These are phyloP conservation scores for Eurytoma adleriae DNA, from an alignment of 2,888 invertebrate species.

Conservation along the genomic window DNA sequence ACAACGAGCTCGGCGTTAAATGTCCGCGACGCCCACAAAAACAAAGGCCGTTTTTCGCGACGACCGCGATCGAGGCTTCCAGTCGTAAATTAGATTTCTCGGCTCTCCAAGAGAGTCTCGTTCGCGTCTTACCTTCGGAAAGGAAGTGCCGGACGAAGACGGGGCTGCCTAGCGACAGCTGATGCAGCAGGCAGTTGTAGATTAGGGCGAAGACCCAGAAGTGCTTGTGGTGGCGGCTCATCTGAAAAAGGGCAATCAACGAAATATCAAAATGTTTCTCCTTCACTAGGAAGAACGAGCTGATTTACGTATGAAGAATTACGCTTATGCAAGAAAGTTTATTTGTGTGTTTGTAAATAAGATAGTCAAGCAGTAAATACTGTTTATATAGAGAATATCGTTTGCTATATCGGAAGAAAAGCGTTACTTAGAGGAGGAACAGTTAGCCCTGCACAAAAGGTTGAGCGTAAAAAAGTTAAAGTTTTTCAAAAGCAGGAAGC, in stretches of 20 bases:
- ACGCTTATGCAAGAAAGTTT: not conserved
- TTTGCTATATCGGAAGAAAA: not conserved
- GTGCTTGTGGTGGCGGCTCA: constrained; percentile 65
- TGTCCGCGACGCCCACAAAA: too few relatives aligned
- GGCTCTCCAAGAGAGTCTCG: too few relatives aligned
- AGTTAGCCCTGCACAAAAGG: too few relatives aligned
- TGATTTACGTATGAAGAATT: not conserved
- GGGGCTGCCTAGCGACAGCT: constrained; percentile 64
- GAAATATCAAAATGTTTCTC: too few relatives aligned
- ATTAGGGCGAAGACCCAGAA: constrained; percentile 64
- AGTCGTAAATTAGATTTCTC: too few relatives aligned
- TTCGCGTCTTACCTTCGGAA: constrained; percentile 68
- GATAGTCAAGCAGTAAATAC: not conserved
- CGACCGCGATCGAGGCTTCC: too few relatives aligned
- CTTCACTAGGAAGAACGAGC: not conserved
- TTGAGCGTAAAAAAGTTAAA: too few relatives aligned
- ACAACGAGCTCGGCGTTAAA: too few relatives aligned
- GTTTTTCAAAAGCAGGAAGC: too few relatives aligned
- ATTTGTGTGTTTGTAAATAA: too few relatives aligned
- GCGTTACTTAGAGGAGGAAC: too few relatives aligned
- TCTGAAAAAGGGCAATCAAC: constrained; percentile 64
- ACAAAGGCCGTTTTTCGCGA: too few relatives aligned
- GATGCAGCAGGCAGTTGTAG: constrained; percentile 62
- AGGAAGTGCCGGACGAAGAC: constrained; percentile 71
- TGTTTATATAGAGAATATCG: not conserved